These are phyloP conservation scores for Hipposideros larvatus DNA, from an alignment of 2,797 vertebrate genomes.

Conservation along the genomic window DNA sequence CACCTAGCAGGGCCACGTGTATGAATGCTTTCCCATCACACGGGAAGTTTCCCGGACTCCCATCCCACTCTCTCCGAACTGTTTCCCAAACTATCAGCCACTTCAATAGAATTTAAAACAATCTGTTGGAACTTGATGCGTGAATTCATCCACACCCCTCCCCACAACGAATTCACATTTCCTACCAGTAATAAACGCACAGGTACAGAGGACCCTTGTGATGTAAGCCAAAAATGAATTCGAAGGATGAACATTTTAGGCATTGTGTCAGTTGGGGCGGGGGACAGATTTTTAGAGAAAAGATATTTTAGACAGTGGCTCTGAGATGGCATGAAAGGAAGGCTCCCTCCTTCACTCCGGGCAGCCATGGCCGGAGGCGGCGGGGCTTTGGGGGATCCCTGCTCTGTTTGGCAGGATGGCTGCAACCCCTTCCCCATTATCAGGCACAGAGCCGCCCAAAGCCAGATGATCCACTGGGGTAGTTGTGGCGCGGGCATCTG, in stretches of 20 bases:
- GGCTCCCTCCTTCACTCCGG: not conserved
- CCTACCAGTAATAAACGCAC: not conserved
- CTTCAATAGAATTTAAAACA: not conserved
- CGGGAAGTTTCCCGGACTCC: not conserved
- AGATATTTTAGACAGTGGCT: conserved; percentile 9
- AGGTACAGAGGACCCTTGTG: not conserved
- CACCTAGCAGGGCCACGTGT: not conserved
- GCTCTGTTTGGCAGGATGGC: not conserved
- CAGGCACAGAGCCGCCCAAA: not conserved
- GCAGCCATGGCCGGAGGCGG: not conserved
- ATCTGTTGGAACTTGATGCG: not conserved
- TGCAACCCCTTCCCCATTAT: fast-evolving
- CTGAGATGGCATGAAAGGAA: not conserved
- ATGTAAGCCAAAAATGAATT: conserved; percentile 29
- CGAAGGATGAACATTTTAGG: conserved; percentile 1
- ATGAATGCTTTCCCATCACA: not conserved
- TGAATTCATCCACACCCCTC: not conserved
- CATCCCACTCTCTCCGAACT: not conserved
- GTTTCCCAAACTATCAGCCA: not conserved
- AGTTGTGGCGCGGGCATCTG: not conserved
- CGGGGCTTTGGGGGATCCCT: too few species aligned
- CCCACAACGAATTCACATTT: not conserved
- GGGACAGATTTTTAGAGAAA: conserved; percentile 39
- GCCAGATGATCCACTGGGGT: not conserved
- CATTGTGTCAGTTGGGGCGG: not conserved